Conservation (phyloP, 2,113 vertebrate genomes). For the Stictonetta naevosa region DNA sequence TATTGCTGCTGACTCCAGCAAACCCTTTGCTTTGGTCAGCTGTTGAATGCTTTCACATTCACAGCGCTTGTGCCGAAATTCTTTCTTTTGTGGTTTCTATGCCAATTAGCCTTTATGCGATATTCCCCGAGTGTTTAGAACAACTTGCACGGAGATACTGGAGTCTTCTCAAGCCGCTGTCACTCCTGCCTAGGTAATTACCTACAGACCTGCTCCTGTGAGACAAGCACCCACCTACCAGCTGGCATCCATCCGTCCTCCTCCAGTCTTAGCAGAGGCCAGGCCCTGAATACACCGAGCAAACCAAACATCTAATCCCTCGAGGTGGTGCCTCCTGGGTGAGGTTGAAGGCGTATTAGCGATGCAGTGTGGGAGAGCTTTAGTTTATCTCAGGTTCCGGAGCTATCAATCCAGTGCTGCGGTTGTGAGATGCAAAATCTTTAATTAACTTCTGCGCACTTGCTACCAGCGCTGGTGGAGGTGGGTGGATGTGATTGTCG, state of each 20-base stretch:
- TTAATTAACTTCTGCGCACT: slow-evolving; percentile 52
- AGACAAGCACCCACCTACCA: not conserved
- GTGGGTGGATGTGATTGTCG: slow-evolving; percentile 39
- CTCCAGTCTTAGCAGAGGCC: not conserved
- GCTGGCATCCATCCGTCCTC: not conserved
- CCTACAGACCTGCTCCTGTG: not conserved
- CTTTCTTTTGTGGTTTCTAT: not conserved
- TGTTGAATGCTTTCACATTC: not conserved
- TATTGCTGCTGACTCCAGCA: not conserved
- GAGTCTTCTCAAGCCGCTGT: not conserved
- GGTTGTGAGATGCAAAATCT: slow-evolving; percentile 43
- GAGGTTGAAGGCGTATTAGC: not conserved
- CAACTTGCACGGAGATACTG: not conserved
- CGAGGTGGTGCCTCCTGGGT: not conserved
- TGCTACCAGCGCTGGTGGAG: not conserved
- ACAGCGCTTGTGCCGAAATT: not conserved
- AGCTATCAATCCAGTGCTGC: slow-evolving; percentile 1
- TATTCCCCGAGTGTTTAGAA: not conserved
- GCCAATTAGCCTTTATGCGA: not conserved
- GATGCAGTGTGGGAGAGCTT: not conserved
- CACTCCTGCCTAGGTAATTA: not conserved
- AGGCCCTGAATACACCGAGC: not conserved
- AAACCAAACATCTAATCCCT: not conserved
- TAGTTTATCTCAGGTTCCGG: slow-evolving; percentile 39
- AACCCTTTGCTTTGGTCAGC: not conserved